Conservation (phyloP, 64 coral and sea anemone genomes). For the Exaiptasia diaphana region DNA sequence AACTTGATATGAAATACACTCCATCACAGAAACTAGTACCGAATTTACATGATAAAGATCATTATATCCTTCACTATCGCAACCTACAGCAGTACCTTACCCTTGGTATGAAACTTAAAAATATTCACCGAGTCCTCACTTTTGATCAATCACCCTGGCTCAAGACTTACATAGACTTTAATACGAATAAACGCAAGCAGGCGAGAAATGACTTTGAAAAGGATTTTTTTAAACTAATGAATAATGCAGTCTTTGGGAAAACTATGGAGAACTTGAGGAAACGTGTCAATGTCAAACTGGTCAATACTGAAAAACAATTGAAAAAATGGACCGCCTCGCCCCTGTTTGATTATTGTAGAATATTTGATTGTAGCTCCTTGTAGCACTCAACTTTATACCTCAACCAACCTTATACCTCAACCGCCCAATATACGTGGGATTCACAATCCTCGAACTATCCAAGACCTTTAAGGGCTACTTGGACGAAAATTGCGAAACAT, state of each 20-base stretch:
- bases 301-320: background rate
- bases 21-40: background rate
- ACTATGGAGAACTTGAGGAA: conserved; percentile 11
- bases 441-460: no score
- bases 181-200: background rate
- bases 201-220: background rate
- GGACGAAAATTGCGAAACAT: no score
- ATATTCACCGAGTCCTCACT: background rate
- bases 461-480: no score
- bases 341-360: background rate
- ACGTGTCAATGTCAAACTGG: background rate
- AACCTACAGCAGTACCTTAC: background rate
- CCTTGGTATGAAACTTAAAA: background rate
- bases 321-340: background rate
- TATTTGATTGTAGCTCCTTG: background rate
- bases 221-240: conserved; percentile 4
- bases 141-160: background rate
- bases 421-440: no score
- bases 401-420: no score
- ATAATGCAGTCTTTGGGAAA: conserved; percentile 3
- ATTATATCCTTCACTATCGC: conserved; percentile 4
- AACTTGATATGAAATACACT: background rate
- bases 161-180: background rate
- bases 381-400: background rate
- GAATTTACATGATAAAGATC: background rate